Base-by-base conservation (phyloP, 2,113 vertebrate species). In the Siniperca knerii region DNA sequence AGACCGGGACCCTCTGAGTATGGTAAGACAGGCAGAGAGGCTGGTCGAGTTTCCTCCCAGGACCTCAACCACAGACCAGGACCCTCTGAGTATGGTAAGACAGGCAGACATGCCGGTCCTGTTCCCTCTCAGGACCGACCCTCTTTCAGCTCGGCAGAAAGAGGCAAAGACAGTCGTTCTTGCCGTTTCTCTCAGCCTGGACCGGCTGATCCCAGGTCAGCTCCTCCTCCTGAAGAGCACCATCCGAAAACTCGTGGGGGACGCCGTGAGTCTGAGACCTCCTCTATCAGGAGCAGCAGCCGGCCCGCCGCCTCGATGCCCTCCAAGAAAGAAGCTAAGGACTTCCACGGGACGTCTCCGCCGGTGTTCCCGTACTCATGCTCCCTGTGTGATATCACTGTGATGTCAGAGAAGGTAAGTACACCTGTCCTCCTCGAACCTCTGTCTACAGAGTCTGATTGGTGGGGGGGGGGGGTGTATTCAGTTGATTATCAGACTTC, bases 331-430 rank as follows among this genome's bases (percentile, higher is more conserved):
- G 86, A 94, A 69, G 93, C 92, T 1, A 82, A 75, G 72, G 95
- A 96, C 86, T 96, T 95, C 87, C 89, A 92, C 4, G 94, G 95
- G 52, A 87, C 46, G 29, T 11, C 29, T 7, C 95, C 95, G 0
- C 7, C 33, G 0, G 25, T 35, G 18, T 95, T 79, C 90, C 95
- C 95, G 4, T 89, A 95, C 61, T 85, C 90, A 6, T 96, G 95
- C 76, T 85, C 87, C 62, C 93, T 96, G 73, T 96, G 95, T 79
- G 87, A 93, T 18, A 90, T 95, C 71, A 91, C 92, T 55, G 93
- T 94, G 25, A 84, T 92, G 77, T 94, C 94, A 6, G 88, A 88
- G 67, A 92, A 83, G 95, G 95, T 95, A 91, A 94, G 94, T 94
- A 81, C 55, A 61, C 35, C 79, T 20, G 84, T 54, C 35, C 60